Base-by-base conservation (phyloP, 2,888 invertebrate genomes). In the Drosophila emarginata region DNA sequence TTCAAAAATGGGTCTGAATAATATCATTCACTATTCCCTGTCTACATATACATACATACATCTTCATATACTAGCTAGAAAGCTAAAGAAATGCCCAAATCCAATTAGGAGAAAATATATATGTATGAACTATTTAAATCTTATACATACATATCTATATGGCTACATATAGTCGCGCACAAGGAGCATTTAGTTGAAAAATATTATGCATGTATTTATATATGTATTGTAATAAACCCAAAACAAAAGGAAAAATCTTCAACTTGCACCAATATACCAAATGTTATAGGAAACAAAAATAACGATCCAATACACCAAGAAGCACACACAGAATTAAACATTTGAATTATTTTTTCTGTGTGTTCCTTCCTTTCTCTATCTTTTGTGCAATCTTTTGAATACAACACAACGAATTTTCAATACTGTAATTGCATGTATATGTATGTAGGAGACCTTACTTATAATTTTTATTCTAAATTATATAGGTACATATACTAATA, bases 1-100 rank as follows among this genome's bases (percentile, higher is more conserved):
- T 83, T 67, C 40, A 61, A 76, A 76, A 76, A 54, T 64, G 78
- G 66, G 68, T 79, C 67, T 77, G 80, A 78, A 64, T 71, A 66
- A 66, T 51, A 78, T 68, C 62, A 76, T 74, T 70, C 69, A 53
- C 67, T 67, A 67, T 67, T 77, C 79, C 79, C 54, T 69, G 62
- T 69, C 63, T 54, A 63, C 58, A 70, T 45, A 61, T 36, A 71
- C 9, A 45, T 26, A 57, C 37, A 63, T 40, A 58, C 45, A 70
- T 77, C 79, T 32, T 32, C 40, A 64, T 37, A 26, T 23, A 51
- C 61, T 39, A 53, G 23, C 53, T 18, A 28, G 40, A 64, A 67
- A 53, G 66, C 63, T 54, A 61, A 59, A 62, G 64, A 59, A n/a
- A 40, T 64, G 65, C 54, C 64, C 54, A 11, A 45, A 18, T 15